Conservation (phyloP, 2,113 vertebrate species). For the Meles meles region DNA sequence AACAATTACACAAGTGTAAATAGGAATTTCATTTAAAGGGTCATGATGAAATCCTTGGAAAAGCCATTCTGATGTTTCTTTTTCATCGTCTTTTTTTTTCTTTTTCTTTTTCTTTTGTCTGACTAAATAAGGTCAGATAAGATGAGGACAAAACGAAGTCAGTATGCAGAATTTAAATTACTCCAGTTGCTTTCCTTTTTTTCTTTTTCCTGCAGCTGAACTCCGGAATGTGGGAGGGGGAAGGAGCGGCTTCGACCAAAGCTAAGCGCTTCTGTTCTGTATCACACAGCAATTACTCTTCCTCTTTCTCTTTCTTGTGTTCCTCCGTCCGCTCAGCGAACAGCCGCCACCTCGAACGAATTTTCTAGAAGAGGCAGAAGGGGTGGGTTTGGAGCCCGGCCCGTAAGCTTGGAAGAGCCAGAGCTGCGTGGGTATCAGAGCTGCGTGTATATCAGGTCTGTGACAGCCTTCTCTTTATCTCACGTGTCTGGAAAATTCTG, state of each 20-base stretch:
- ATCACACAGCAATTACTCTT: constrained; percentile 47
- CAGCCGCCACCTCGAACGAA: constrained; percentile 42
- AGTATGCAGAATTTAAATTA: constrained; percentile 52
- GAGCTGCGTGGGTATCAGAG: not conserved
- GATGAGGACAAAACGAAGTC: constrained; percentile 51
- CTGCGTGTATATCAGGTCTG: not conserved
- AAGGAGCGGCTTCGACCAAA: not conserved
- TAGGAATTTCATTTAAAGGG: constrained; percentile 41
- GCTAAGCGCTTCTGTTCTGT: constrained; percentile 34
- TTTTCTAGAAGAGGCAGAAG: constrained; percentile 37
- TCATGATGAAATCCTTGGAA: not conserved
- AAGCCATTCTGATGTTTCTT: not conserved
- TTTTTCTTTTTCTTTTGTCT: not conserved
- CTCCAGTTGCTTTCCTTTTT: constrained; percentile 5
- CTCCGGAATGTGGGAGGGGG: not conserved
- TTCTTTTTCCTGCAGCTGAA: not conserved
- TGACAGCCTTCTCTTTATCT: not conserved
- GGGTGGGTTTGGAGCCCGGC: not conserved
- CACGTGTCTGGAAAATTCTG: not conserved
- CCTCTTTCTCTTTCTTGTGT: not conserved
- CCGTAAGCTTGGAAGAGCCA: not conserved
- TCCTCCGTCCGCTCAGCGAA: constrained; percentile 24
- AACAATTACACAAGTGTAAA: constrained; percentile 24
- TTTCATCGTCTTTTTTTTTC: not conserved
- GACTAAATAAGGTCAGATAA: constrained; percentile 65